phyloP scores from a whole-genome alignment of 2,797 vertebrate genomes.

The Acropternis orthonyx region DNA sequence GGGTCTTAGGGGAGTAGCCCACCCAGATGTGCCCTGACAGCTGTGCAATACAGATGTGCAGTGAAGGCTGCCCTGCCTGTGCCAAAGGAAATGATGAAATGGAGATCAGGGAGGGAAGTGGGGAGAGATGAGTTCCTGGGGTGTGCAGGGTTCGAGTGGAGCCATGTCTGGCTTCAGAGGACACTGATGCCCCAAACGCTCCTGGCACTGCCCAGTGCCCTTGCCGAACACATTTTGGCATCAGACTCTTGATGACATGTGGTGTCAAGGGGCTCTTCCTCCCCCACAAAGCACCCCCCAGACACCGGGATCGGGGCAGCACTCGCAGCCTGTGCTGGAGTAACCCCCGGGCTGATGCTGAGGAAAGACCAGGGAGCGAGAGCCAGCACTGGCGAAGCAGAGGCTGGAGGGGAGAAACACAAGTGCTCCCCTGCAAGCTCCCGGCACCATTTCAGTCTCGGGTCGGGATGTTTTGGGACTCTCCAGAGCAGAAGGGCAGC shows the following conservation, averaged over 20 bases:
- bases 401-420: no score
- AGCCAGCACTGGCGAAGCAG: accelerated
- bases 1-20: background rate
- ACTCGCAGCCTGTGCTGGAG: background rate
- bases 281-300: background rate
- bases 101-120: background rate
- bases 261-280: background rate
- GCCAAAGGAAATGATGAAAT: accelerated
- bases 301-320: background rate
- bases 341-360: background rate
- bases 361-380: background rate
- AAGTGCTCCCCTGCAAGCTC: accelerated
- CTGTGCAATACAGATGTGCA: background rate
- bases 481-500: background rate
- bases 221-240: background rate
- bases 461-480: background rate
- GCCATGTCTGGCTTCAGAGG: accelerated
- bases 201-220: background rate
- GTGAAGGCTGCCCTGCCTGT: background rate
- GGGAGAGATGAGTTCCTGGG: background rate
- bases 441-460: background rate
- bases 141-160: background rate
- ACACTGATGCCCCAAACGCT: accelerated
- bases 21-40: background rate
- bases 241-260: background rate